Conservation (phyloP, 2,797 vertebrate species). For the Manis crassicaudata region DNA sequence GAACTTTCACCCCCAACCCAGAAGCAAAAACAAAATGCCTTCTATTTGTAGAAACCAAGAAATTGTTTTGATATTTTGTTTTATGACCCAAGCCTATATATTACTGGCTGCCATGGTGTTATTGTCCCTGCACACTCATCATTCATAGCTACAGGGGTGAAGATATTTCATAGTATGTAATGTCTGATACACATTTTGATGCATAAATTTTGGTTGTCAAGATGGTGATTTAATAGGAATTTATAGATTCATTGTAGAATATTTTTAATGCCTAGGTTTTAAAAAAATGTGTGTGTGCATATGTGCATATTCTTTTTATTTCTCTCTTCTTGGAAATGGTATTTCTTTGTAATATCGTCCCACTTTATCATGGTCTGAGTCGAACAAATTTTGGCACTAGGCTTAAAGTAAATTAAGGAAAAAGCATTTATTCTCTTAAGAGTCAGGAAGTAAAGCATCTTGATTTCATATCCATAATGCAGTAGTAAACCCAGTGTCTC, state of each 20-base stretch:
- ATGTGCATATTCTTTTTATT: not conserved
- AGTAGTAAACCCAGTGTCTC: constrained; percentile 41
- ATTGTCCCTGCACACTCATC: constrained; percentile 58
- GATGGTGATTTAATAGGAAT: constrained; percentile 65
- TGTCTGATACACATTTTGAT: constrained; percentile 70
- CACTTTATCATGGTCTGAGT: not conserved
- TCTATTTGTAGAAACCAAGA: constrained; percentile 65
- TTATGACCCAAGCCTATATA: constrained; percentile 69
- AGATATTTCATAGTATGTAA: constrained; percentile 67
- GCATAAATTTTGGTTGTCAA: constrained; percentile 66
- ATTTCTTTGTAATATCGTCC: constrained; percentile 45
- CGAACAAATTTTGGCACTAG: constrained; percentile 28
- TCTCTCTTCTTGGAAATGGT: constrained; percentile 25
- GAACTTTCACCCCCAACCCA: constrained; percentile 37
- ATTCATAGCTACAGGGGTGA: constrained; percentile 52
- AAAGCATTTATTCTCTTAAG: constrained; percentile 52
- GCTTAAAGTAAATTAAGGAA: constrained; percentile 53
- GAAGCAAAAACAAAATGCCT: constrained; percentile 58
- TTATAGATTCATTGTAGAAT: constrained; percentile 49
- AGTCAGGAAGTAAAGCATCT: constrained; percentile 35
- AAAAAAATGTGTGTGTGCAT: not conserved
- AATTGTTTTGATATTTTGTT: constrained; percentile 69
- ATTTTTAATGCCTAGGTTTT: constrained; percentile 57
- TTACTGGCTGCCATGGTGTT: constrained; percentile 29
- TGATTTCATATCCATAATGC: constrained; percentile 33